A percentile compares a stretch with the other conserved stretches of the same genome.
These are phyloP conservation scores for Neomonachus schauinslandi DNA, from an alignment of 2,113 vertebrate species.

Conservation along the genomic window DNA sequence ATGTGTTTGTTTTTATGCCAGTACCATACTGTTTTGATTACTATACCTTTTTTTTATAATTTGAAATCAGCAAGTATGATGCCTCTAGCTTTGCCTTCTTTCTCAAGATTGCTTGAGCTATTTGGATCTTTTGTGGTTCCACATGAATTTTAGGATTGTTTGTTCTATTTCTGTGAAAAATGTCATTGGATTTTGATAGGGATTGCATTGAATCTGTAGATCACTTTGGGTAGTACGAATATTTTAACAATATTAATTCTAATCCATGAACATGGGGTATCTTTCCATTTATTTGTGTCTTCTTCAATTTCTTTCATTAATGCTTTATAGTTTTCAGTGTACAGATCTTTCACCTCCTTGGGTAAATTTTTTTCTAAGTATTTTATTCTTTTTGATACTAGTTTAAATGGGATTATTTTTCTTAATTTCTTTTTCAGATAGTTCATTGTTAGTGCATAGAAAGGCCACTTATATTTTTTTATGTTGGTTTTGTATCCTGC, in stretches of 20 bases:
- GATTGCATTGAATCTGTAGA: not conserved
- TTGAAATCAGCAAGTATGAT: not conserved
- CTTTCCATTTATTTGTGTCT: not conserved
- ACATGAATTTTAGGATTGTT: not conserved
- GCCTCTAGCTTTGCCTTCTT: not conserved
- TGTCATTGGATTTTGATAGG: not conserved
- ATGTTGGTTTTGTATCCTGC: not conserved
- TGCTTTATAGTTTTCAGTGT: not conserved
- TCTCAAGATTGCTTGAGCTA: not conserved
- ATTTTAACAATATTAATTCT: not conserved
- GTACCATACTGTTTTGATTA: not conserved
- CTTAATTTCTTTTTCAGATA: not conserved
- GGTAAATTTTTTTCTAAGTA: not conserved
- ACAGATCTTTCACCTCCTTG: not conserved
- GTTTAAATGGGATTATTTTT: not conserved
- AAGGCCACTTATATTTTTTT: not conserved
- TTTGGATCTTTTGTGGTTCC: not conserved
- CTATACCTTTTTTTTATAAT: not conserved
- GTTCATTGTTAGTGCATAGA: not conserved
- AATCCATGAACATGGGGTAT: not conserved
- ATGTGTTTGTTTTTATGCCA: not conserved
- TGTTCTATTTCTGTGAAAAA: not conserved
- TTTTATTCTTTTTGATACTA: not conserved
- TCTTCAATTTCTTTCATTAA: not conserved
- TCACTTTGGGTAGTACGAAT: not conserved